Percentiles rank a stretch among this genome's conserved stretches.
Evolutionary conservation across 2,113 vertebrate species (phyloP).

Genomic region (Corynorhinus townsendii): DNA sequence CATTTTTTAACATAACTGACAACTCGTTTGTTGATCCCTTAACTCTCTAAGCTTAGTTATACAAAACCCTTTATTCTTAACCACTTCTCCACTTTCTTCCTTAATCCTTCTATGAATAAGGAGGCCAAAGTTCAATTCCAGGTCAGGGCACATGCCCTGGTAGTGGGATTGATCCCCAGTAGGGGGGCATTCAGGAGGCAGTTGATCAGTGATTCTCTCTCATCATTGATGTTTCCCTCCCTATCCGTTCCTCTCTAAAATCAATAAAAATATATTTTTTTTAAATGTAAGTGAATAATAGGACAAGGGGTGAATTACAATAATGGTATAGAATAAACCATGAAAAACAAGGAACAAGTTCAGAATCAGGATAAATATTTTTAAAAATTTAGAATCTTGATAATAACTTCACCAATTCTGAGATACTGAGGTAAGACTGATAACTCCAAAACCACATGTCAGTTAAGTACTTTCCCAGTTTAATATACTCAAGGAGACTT

Average conservation of each 20-base stretch:
- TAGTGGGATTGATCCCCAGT: too few relatives aligned
- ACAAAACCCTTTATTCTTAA: not conserved
- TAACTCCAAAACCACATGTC: not conserved
- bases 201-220: too few relatives aligned
- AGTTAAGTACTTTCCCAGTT: not conserved
- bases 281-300: not conserved
- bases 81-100: not conserved
- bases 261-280: not conserved
- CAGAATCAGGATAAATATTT: not conserved
- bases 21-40: not conserved
- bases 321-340: not conserved
- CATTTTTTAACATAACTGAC: not conserved
- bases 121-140: too few relatives aligned
- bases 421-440: not conserved
- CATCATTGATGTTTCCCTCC: too few relatives aligned
- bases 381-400: not conserved
- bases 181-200: too few relatives aligned
- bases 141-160: too few relatives aligned
- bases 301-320: not conserved
- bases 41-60: not conserved
- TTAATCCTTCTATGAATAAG: too few relatives aligned
- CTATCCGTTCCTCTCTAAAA: too few relatives aligned
- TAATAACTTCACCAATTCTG: not conserved
- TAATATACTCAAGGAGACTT: too few relatives aligned
- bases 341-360: not conserved